Evolutionary conservation across 2,113 vertebrate species (phyloP), one percentile per base, ranked within the genome.

Genomic region (Syngnathus floridae): DNA sequence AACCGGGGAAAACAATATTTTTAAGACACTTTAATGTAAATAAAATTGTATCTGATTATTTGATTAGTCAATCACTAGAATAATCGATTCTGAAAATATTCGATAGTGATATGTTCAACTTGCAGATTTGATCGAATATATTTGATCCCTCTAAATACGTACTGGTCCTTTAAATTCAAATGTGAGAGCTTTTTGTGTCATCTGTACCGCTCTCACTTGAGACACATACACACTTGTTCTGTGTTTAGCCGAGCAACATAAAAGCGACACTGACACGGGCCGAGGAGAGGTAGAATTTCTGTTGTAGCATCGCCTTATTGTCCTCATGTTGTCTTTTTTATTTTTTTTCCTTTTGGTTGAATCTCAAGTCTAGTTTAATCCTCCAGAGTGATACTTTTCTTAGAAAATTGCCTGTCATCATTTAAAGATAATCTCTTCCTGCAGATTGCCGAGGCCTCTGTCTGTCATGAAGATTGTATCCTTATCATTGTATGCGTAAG

Each of bases 381-480:
- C 14, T 17, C 31, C 8, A 37, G 7, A 49, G 19, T 49, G 7
- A 19, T 49, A 9, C 48, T 31, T 69, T 36, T 37, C 19, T 17
- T 26, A 45, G 13, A 26, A 45, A 62, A 8, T 40, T 62, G 55
- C n/a, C 38, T 52, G 59, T 52, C 4, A 54, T 68, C 19, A 21
- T 51, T 51, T 51, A 37, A 71, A 77, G 31, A 2, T 56, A n/a
- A 54, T 72, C 8, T 79, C 13, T 69, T 59, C 70, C 48, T 73
- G 31, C 82, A 99, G 96, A 94, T 97, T 79, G 95, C 97, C 1
- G 96, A 99, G 75, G 90, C 91, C 63, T 96, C 94, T 86, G 93
- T 95, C 81, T 92, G 91, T 78, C 91, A 94, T 35, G 90, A 92
- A 75, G 94, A 99, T 71, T 98, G 97, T 99, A 99, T 99, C 96